These are phyloP conservation scores for Drosophila multiciliata DNA, from an alignment of 2,888 invertebrate species.

Conservation along the genomic window DNA sequence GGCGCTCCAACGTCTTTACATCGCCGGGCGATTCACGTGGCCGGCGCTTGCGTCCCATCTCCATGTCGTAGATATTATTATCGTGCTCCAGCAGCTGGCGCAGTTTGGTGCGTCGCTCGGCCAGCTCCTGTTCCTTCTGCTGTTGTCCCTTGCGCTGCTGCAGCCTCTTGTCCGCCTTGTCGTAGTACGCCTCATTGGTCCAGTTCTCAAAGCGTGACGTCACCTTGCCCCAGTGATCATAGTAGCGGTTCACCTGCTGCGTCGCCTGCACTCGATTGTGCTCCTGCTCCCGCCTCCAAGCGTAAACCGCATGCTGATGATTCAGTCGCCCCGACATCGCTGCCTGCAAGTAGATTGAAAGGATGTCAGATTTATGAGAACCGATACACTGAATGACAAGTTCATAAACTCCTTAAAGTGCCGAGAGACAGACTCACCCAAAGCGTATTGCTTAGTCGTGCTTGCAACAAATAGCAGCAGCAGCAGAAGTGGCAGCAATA, in stretches of 20 bases:
- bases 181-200: conserved; percentile 86
- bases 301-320: conserved; percentile 82
- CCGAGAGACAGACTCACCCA: conserved; percentile 1
- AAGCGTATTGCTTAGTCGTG: conserved; percentile 37
- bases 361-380: conserved; percentile 29
- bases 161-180: conserved; percentile 85
- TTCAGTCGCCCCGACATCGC: conserved; percentile 68
- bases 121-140: conserved; percentile 85
- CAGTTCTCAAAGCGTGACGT: conserved; percentile 85
- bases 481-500: conserved; percentile 14
- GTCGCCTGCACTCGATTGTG: conserved; percentile 80
- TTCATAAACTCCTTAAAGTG: conserved; percentile 62
- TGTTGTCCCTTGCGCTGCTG: conserved; percentile 81
- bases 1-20: conserved; percentile 87
- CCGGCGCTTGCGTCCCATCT: conserved; percentile 75
- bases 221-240: conserved; percentile 84
- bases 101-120: conserved; percentile 87
- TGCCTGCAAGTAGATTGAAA: conserved; percentile 21
- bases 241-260: conserved; percentile 82
- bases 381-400: conserved; percentile 58
- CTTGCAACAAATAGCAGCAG: conserved; percentile 24
- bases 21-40: conserved; percentile 36
- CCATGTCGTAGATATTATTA: conserved; percentile 86
- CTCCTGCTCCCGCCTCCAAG: conserved; percentile 82
- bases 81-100: conserved; percentile 87